Percentiles rank a stretch among this genome's conserved stretches.
Conservation (phyloP, 2,113 vertebrate genomes). For the Mus pahari region DNA sequence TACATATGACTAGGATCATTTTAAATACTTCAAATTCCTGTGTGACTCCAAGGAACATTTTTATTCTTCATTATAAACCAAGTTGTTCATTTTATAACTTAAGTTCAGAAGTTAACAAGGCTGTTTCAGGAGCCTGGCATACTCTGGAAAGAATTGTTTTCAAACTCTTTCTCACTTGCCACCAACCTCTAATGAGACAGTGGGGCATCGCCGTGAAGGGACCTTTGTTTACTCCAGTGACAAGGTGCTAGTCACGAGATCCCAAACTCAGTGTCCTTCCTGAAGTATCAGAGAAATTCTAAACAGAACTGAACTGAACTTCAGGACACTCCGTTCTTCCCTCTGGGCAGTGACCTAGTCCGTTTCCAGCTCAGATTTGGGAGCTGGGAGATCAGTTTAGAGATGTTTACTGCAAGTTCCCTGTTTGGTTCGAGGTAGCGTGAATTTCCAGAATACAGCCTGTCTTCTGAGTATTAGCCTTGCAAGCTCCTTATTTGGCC, state of each 20-base stretch:
- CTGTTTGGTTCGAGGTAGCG: slow-evolving; percentile 22
- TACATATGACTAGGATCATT: background rate
- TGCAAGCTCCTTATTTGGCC: background rate
- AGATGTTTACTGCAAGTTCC: slow-evolving; percentile 17
- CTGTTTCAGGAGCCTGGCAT: background rate
- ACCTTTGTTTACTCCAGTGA: slow-evolving; percentile 78
- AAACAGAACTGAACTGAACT: slow-evolving; percentile 37
- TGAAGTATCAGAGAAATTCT: slow-evolving; percentile 56
- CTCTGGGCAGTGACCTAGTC: slow-evolving; percentile 27
- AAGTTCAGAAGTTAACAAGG: slow-evolving; percentile 24
- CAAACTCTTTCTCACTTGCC: slow-evolving; percentile 61
- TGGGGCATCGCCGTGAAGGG: slow-evolving; percentile 56
- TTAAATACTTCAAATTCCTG: background rate
- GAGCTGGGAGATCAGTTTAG: background rate
- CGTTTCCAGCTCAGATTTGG: background rate
- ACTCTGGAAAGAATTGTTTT: slow-evolving; percentile 5
- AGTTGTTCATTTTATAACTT: background rate
- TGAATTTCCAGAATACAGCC: background rate
- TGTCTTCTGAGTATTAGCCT: background rate
- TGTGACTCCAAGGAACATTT: background rate
- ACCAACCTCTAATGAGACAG: slow-evolving; percentile 65
- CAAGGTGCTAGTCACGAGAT: slow-evolving; percentile 53
- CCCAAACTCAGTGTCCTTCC: slow-evolving; percentile 61
- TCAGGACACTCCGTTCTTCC: slow-evolving; percentile 27
- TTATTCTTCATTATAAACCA: background rate